Evolutionary conservation across 1,140 invertebrate genomes (phyloP), one percentile per base, ranked within the genome.

Genomic region (Papilio helenus): DNA sequence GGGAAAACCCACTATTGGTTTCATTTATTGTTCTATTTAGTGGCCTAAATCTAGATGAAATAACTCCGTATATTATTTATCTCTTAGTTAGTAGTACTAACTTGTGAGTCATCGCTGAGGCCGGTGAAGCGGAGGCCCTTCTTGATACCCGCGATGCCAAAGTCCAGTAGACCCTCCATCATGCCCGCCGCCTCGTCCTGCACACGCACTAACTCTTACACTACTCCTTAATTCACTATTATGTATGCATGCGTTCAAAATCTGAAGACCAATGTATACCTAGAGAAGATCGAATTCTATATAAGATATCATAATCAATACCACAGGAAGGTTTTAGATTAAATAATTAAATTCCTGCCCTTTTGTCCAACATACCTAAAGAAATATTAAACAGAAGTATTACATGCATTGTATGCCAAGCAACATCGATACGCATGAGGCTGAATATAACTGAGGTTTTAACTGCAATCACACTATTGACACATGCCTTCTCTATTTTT

Each of bases 141-240:
- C 84, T 95, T 94, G 20, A 96, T 85, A 2, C 95, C 95, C n/a
- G 95, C 95, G 74, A 95, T 95, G 34, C 95, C 95, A 80, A 95
- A 95, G 87, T 96, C 95, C 23, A 96, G 86, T 0, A 96, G 91
- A 9, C 95, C 95, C 84, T 96, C 95, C 89, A 96, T 95, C 88
- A 96, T 93, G 10, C 95, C 95, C 1, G 95, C 95, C 2, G 95
- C 95, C 87, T 96, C 95, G 79, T 96, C 95, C 95, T 96, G 49
- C 16, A 80, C 39, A 65, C 71, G 8, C 51, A 71, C 16, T 23
- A 34, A 34, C 34, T 76, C 61, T 55, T 39, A 72, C 18, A 49
- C 12, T 14, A 16, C 4, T 49, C 44, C 1, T 46, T 18, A 18
- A 51, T 51, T 51, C 18, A n/a, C 49, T 51, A 16, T 49, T 16